Percentiles rank a stretch among this genome's conserved stretches.
These are phyloP conservation scores for Drosophila auraria DNA, from an alignment of 1,140 invertebrate genomes.

Conservation along the genomic window DNA sequence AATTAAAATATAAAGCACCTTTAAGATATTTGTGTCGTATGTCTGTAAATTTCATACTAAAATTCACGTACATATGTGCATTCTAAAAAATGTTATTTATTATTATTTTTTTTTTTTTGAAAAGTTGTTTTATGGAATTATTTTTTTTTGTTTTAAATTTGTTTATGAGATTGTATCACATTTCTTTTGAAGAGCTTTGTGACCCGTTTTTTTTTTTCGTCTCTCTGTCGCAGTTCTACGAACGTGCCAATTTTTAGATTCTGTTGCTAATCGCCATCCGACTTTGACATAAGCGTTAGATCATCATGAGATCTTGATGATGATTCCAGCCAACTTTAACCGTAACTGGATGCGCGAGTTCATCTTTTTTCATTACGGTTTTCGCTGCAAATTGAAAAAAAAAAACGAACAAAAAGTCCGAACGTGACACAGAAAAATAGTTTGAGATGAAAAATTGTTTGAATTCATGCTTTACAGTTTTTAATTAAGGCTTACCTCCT, in stretches of 20 bases:
- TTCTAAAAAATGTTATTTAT: background rate
- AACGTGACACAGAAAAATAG: slow-evolving; percentile 34
- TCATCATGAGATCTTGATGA: slow-evolving; percentile 28
- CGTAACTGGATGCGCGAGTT: slow-evolving; percentile 9
- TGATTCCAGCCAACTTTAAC: slow-evolving; percentile 8
- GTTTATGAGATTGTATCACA: background rate
- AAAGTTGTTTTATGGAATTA: background rate
- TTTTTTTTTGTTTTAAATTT: background rate
- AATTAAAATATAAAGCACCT: background rate
- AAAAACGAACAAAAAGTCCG: slow-evolving; percentile 8
- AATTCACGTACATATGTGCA: slow-evolving; percentile 1
- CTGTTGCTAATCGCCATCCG: slow-evolving; percentile 31
- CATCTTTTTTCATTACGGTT: slow-evolving; percentile 11
- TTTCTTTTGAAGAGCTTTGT: background rate
- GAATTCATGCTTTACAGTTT: slow-evolving; percentile 38
- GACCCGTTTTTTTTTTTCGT: slow-evolving; percentile 18
- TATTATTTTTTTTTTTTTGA: background rate
- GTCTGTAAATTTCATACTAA: background rate
- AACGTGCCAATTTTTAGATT: slow-evolving; percentile 43
- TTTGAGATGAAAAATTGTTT: slow-evolving; percentile 9
- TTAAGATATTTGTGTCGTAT: background rate
- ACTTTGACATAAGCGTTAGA: slow-evolving; percentile 43
- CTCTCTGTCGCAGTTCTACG: background rate
- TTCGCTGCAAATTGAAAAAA: slow-evolving; percentile 1
- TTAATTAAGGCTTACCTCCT: slow-evolving; percentile 12